Base-by-base conservation (phyloP, 2,113 vertebrate genomes). In the Panurus biarmicus region DNA sequence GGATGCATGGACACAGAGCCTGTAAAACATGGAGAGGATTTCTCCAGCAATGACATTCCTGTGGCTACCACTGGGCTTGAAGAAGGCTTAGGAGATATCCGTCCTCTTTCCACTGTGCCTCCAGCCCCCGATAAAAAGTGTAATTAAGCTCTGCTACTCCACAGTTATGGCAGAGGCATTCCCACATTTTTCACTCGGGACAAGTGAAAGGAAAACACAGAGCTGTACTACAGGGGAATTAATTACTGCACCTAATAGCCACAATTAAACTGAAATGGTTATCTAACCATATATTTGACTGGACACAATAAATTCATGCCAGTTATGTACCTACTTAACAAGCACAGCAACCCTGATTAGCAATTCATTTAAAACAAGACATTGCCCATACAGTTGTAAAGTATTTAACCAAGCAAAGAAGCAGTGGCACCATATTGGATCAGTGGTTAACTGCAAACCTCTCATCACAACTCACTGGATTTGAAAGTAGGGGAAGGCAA, bases 361-460 rank as follows among this genome's bases (percentile, higher is more conserved):
- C 58, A 82, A 73, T 31, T 67, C 70, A 66, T 53, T 91, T 78
- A 67, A 71, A 84, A 48, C 11, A 50, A 58, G 72, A 85, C 13
- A 22, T 14, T 56, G n/a, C 24, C 26, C 11, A 5, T 31, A n/a
- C 0, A 1, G 13, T 0, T 61, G 45, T 44, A 56, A 61, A 65
- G 66, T 61, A 80, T 53, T 72, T 60, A 86, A 83, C 16, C 25
- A 56, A 83, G 40, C 11, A 69, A 44, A 28, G 20, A 88, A 69
- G 20, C 75, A 85, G 20, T 14, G 31, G 25, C 20, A 64, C 26
- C 9, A 6, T 4, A 36, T 0, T 24, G 29, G 31, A 54, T 42
- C 26, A 73, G 36, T 1, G 2, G 23, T 66, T 73, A 79, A 72
- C 21, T 40, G 25, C 31, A 90, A 22, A 21, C 9, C 21, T 83